Conservation (phyloP, 1,140 invertebrate species). For the Papilio machaon region DNA sequence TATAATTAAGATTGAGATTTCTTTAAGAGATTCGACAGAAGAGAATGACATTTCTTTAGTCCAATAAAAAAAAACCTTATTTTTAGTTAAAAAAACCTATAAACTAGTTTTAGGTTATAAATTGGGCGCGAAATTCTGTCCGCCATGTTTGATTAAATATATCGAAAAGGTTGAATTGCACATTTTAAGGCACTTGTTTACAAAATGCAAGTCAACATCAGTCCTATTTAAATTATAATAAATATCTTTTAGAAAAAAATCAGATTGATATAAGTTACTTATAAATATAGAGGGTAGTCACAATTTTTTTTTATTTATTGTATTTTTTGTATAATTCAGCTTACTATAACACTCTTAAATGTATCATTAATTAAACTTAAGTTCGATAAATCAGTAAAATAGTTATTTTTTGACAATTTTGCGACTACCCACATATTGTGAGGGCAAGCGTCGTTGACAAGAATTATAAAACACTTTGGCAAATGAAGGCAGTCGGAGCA, state of each 20-base stretch:
- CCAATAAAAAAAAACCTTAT: neutral
- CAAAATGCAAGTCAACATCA: slow-evolving; percentile 33
- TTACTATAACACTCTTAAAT: neutral
- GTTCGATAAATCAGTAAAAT: neutral
- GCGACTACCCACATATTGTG: slow-evolving; percentile 6
- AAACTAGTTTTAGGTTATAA: slow-evolving; percentile 20
- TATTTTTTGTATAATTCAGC: neutral
- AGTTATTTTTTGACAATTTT: neutral
- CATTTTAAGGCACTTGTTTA: slow-evolving; percentile 34
- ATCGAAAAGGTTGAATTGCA: slow-evolving; percentile 13
- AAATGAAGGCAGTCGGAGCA: slow-evolving; percentile 47
- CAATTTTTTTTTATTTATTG: neutral
- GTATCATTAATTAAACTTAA: neutral
- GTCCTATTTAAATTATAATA: slow-evolving; percentile 35
- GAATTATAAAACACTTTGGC: slow-evolving; percentile 56
- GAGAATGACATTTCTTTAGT: neutral
- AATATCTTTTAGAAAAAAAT: slow-evolving; percentile 32
- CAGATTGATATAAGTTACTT: slow-evolving; percentile 33
- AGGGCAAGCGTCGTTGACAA: slow-evolving; percentile 33
- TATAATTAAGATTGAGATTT: slow-evolving; percentile 39
- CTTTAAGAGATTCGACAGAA: neutral
- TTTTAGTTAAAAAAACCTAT: slow-evolving; percentile 11
- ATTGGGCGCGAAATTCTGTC: neutral
- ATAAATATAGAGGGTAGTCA: slow-evolving; percentile 18
- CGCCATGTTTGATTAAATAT: slow-evolving; percentile 18